A percentile compares a stretch with the other conserved stretches of the same genome.
These are phyloP conservation scores for Hymenopus coronatus DNA, from an alignment of 2,888 invertebrate species.

Conservation along the genomic window DNA sequence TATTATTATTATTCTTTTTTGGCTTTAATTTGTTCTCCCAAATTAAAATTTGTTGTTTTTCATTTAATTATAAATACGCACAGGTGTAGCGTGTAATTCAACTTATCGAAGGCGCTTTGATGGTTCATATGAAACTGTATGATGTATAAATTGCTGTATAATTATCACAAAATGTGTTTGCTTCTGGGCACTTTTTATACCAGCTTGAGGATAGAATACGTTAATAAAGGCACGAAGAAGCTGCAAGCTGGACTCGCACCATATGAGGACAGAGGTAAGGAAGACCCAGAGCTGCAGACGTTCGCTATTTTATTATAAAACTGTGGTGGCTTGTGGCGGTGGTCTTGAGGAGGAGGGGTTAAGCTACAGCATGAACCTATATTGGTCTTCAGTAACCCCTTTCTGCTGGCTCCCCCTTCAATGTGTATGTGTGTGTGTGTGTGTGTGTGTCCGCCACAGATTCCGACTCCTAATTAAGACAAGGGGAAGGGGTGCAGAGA, in stretches of 20 bases:
- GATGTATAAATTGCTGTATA: too few species aligned
- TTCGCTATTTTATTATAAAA: slow-evolving; percentile 24
- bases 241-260: neutral
- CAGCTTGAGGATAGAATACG: too few species aligned
- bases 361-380: slow-evolving; percentile 6
- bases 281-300: neutral
- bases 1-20: too few species aligned
- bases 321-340: slow-evolving; percentile 34
- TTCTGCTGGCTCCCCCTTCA: neutral
- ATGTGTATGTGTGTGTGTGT: slow-evolving; percentile 9
- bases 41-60: too few species aligned
- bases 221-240: neutral
- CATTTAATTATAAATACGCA: too few species aligned
- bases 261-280: neutral
- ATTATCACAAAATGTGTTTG: too few species aligned
- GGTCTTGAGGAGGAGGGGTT: slow-evolving; percentile 27
- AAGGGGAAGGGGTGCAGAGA: slow-evolving; percentile 54
- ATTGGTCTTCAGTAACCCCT: slow-evolving; percentile 3
- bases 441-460: slow-evolving; percentile 77
- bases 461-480: slow-evolving; percentile 84
- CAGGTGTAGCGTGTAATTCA: too few species aligned
- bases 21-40: too few species aligned
- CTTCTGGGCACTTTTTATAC: too few species aligned
- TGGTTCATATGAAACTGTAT: too few species aligned
- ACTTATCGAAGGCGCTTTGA: too few species aligned